Conservation (phyloP, 2,797 vertebrate species). For the Benthosema pterotum region DNA sequence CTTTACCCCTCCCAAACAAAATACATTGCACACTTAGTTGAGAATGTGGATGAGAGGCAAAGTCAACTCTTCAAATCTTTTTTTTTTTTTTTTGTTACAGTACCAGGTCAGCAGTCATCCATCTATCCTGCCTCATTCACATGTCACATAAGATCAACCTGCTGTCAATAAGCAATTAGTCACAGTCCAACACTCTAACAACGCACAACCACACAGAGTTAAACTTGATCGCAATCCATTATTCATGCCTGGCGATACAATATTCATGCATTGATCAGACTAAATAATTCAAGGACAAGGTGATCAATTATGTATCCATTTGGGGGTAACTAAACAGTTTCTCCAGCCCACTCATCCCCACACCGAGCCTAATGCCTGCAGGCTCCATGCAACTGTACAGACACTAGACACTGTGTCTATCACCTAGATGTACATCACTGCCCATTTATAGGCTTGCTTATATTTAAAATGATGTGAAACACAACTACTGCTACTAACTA, state of each 20-base stretch:
- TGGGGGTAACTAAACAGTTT: constrained; percentile 58
- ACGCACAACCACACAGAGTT: constrained; percentile 56
- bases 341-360: constrained; percentile 45
- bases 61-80: constrained; percentile 23
- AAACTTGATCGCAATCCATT: constrained; percentile 65
- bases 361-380: constrained; percentile 11
- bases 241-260: constrained; percentile 62
- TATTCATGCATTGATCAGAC: constrained; percentile 67
- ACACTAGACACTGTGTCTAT: constrained; percentile 42
- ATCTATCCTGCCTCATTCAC: constrained; percentile 35
- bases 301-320: constrained; percentile 75
- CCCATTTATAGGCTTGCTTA: no score
- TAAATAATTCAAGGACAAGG: constrained; percentile 64
- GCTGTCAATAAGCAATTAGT: constrained; percentile 73
- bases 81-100: constrained; percentile 39
- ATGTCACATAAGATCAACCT: constrained; percentile 63
- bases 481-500: no score
- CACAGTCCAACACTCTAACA: constrained; percentile 61
- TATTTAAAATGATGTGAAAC: no score
- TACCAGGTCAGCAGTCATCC: constrained; percentile 41
- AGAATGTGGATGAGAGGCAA: not conserved
- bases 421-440: constrained; percentile 27
- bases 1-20: no score
- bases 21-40: no score
- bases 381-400: constrained; percentile 55